Evolutionary conservation across 1,140 invertebrate species (phyloP).

Genomic region (Calliphora vicina): DNA sequence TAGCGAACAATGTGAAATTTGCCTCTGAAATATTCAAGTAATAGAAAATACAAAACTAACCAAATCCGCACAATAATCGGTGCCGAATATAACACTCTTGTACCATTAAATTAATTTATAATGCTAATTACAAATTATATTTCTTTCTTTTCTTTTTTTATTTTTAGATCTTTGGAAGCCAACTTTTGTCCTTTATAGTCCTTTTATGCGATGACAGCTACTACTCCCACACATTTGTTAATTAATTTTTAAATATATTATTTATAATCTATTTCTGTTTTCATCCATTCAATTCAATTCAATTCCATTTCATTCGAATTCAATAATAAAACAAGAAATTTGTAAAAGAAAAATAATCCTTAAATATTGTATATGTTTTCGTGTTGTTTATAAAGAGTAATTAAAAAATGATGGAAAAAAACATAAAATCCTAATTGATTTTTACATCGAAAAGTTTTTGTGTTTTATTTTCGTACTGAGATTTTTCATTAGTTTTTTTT

Average conservation of each 20-base stretch:
- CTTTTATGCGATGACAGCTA: not conserved
- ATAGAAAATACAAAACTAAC: too few relatives aligned
- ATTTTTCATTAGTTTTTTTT: not conserved
- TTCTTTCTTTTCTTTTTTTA: not conserved
- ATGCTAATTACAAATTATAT: not conserved
- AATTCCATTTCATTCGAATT: not conserved
- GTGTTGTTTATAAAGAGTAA: not conserved
- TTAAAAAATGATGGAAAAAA: conserved; percentile 27
- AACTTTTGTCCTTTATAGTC: conserved; percentile 1
- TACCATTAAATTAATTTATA: too few relatives aligned
- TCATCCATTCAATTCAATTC: not conserved
- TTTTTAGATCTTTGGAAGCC: not conserved
- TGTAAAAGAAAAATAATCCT: not conserved
- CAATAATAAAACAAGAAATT: not conserved
- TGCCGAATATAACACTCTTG: too few relatives aligned
- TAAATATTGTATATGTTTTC: not conserved
- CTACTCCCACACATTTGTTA: not conserved
- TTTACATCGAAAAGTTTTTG: not conserved
- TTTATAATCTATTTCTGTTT: not conserved
- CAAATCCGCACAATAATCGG: too few relatives aligned
- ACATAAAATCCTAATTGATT: conserved; percentile 26
- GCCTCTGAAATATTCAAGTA: too few relatives aligned
- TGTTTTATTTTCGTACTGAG: not conserved
- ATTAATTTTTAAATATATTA: conserved; percentile 32
- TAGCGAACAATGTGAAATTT: too few relatives aligned